Conservation (phyloP, 2,797 vertebrate species). For the Vespertilio murinus region DNA sequence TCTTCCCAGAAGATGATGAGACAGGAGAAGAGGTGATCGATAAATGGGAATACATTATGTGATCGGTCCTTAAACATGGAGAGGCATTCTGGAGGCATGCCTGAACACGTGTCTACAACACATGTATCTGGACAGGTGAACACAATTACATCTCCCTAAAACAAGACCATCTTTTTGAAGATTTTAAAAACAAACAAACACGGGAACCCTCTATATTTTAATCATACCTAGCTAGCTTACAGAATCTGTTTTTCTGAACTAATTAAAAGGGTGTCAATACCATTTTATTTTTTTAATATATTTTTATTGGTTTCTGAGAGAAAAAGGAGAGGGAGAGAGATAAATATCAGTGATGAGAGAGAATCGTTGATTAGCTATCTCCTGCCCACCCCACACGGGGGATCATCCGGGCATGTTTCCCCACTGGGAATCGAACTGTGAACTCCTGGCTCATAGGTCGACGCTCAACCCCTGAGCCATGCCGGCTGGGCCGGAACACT, state of each 20-base stretch:
- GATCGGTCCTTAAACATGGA: not conserved
- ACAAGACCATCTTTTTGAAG: constrained; percentile 25
- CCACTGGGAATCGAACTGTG: too few species aligned
- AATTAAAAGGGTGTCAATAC: not conserved
- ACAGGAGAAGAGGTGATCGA: not conserved
- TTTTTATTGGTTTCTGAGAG: too few species aligned
- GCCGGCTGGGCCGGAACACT: not conserved
- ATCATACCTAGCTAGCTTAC: not conserved
- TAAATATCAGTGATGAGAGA: too few species aligned
- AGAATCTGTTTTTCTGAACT: constrained; percentile 53
- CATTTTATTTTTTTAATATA: too few species aligned
- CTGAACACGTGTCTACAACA: not conserved
- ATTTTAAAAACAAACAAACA: too few species aligned
- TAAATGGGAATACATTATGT: constrained; percentile 26
- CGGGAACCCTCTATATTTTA: not conserved
- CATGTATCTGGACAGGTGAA: not conserved
- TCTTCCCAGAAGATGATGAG: constrained; percentile 11
- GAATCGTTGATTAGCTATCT: too few species aligned
- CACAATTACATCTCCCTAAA: constrained; percentile 42
- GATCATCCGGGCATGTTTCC: too few species aligned
- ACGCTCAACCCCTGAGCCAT: too few species aligned
- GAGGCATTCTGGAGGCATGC: not conserved
- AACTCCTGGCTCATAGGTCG: too few species aligned
- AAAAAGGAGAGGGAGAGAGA: too few species aligned
- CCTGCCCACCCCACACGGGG: too few species aligned